Conservation (phyloP, 2,888 invertebrate genomes). For the Smittia sp. region DNA sequence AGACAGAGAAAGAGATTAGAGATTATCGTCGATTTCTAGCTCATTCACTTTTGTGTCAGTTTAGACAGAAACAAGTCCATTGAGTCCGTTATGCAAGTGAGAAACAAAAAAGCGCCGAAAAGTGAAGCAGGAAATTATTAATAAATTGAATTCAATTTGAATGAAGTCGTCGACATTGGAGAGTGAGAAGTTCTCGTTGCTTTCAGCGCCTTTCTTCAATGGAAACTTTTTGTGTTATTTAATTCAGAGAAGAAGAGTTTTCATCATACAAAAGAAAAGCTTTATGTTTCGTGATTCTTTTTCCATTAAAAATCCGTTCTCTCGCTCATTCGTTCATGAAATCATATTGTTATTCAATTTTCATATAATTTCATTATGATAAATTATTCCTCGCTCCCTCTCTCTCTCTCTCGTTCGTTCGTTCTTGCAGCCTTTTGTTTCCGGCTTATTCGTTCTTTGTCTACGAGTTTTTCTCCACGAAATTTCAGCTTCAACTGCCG, state of each 20-base stretch:
- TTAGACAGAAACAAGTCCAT: neutral
- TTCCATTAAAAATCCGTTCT: conserved; percentile 5
- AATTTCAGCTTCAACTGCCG: neutral
- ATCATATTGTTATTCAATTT: conserved; percentile 23
- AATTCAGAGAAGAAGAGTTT: neutral
- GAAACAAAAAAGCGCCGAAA: conserved; percentile 8
- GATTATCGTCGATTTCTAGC: neutral
- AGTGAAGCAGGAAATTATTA: conserved; percentile 29
- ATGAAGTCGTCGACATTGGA: neutral
- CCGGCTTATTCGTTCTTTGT: conserved; percentile 15
- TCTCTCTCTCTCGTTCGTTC: neutral
- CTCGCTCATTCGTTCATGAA: conserved; percentile 16
- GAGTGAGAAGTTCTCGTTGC: neutral
- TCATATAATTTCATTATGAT: conserved; percentile 21
- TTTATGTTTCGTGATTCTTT: conserved; percentile 15
- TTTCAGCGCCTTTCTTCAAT: conserved; percentile 6
- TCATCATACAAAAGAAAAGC: conserved; percentile 16
- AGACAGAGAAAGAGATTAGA: too few relatives aligned
- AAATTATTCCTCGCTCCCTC: neutral
- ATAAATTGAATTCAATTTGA: conserved; percentile 28
- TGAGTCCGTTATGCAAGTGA: conserved; percentile 6
- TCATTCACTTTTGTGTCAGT: too few relatives aligned
- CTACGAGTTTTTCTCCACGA: neutral
- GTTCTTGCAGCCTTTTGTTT: conserved; percentile 15
- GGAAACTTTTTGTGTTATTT: conserved; percentile 13